A percentile compares a stretch with the other conserved stretches of the same genome.
These are phyloP conservation scores for Mugil cephalus DNA, from an alignment of 2,113 vertebrate genomes.

Conservation along the genomic window DNA sequence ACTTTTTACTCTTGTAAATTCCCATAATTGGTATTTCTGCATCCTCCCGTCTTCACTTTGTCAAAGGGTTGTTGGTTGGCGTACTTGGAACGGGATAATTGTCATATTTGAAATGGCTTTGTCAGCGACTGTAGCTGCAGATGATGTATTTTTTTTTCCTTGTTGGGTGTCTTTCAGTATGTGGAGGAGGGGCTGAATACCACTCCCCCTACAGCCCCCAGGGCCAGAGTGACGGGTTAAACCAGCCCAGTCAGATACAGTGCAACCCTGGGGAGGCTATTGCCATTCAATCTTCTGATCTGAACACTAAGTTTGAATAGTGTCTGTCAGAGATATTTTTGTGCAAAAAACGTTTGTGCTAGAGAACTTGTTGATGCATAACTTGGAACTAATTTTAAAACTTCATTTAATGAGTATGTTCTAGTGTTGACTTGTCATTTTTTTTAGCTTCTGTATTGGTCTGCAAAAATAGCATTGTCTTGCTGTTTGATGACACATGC, in stretches of 20 bases:
- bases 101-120: slow-evolving; percentile 44
- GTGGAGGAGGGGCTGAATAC: slow-evolving; percentile 46
- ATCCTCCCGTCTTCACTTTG: not conserved
- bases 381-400: too few species aligned
- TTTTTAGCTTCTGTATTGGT: too few species aligned
- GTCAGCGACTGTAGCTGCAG: slow-evolving; percentile 2
- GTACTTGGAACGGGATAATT: slow-evolving; percentile 17
- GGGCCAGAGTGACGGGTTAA: slow-evolving; percentile 39
- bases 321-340: not conserved
- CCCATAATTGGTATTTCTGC: not conserved
- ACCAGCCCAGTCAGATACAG: slow-evolving; percentile 44
- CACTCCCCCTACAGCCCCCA: not conserved
- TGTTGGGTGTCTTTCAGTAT: slow-evolving; percentile 50
- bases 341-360: not conserved
- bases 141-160: slow-evolving; percentile 14
- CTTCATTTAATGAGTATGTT: not conserved
- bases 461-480: too few species aligned
- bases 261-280: not conserved
- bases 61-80: slow-evolving; percentile 1
- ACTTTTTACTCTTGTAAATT: slow-evolving; percentile 17
- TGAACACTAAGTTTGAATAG: not conserved
- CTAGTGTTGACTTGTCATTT: not conserved
- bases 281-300: not conserved
- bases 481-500: too few species aligned
- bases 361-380: not conserved